phyloP scores from a whole-genome alignment of 2,888 invertebrate species.

The Troides helena region DNA sequence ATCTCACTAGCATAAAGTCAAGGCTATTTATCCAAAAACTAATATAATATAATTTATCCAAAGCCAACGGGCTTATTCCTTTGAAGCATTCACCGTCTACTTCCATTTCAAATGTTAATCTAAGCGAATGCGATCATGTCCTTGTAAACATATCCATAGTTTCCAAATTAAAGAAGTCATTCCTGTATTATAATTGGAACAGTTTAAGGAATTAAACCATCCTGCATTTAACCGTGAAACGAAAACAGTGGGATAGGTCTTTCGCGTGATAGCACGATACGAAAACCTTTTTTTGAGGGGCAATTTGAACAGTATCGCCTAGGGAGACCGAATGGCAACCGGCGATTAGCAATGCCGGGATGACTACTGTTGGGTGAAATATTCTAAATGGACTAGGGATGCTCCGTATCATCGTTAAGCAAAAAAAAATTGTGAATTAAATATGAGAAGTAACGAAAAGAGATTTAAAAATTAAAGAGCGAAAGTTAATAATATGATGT shows the following conservation, averaged over 20 bases:
- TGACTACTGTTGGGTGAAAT: conserved; percentile 52
- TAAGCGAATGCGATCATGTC: no score
- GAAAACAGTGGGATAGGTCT: conserved; percentile 28
- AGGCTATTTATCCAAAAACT: no score
- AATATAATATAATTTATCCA: no score
- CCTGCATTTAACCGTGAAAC: conserved; percentile 17
- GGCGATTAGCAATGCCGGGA: conserved; percentile 54
- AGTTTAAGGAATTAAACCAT: conserved; percentile 10
- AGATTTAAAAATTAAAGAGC: no score
- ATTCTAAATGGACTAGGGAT: conserved; percentile 37
- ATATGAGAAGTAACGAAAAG: no score
- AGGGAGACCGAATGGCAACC: conserved; percentile 60
- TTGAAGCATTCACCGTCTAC: no score
- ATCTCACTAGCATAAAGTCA: no score
- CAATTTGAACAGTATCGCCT: conserved; percentile 52
- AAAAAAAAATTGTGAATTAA: not conserved
- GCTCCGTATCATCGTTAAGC: not conserved
- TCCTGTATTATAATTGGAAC: not conserved
- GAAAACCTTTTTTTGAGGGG: conserved; percentile 43
- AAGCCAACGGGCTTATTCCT: no score
- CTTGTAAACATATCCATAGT: no score
- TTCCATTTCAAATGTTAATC: no score
- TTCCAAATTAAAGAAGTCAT: no score
- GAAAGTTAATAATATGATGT: no score
- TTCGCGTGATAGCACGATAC: conserved; percentile 39